These are phyloP conservation scores for Pristionchus pacificus DNA, from an alignment of 1,140 invertebrate species.

Conservation along the genomic window DNA sequence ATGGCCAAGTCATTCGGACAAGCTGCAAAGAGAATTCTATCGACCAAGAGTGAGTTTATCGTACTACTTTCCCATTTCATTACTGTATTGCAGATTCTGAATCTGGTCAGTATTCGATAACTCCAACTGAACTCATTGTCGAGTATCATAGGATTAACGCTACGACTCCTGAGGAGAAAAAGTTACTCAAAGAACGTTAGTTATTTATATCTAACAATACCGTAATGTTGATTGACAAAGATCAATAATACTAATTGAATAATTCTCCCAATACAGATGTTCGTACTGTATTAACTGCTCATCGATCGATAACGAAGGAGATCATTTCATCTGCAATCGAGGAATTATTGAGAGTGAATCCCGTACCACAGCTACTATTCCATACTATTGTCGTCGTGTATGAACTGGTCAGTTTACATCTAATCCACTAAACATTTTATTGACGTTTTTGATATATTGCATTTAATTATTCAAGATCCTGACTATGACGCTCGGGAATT, in stretches of 20 bases:
- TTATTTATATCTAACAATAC: neutral
- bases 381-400: neutral
- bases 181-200: neutral
- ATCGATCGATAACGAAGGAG: neutral
- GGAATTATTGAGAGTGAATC: neutral
- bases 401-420: neutral
- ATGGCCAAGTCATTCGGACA: constrained; percentile 62
- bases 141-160: neutral
- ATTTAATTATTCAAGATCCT: too few relatives aligned
- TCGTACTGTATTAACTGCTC: neutral
- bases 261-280: neutral
- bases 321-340: neutral
- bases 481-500: too few relatives aligned
- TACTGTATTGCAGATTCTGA: neutral
- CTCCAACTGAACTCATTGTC: neutral
- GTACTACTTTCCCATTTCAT: neutral
- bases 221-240: too few relatives aligned
- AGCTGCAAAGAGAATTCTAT: neutral
- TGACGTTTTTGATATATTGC: too few relatives aligned
- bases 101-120: neutral
- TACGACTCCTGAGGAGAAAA: neutral
- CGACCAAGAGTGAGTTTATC: neutral
- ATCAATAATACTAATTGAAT: too few relatives aligned
- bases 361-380: neutral
- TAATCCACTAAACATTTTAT: neutral